Evolutionary conservation across 2,113 vertebrate species (phyloP), one percentile per base, ranked within the genome.

Genomic region (Falco punctatus): DNA sequence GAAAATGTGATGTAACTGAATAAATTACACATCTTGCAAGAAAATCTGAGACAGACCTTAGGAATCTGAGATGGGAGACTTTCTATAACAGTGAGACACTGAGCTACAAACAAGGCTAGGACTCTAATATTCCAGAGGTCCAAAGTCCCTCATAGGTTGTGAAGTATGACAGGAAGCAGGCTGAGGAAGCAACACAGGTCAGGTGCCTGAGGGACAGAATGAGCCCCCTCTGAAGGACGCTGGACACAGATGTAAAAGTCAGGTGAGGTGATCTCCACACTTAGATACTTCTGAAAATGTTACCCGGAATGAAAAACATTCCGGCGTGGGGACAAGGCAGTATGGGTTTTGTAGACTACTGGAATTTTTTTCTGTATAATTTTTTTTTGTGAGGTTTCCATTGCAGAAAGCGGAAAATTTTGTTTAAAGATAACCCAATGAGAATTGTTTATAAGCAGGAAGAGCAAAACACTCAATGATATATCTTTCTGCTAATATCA

Each of bases 401-500:
- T 46, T 80, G 71, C 44, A 91, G 90, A 74, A 93, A 94, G 67
- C 16, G 70, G 92, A 86, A 73, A 66, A 57, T 42, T 73, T 55
- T 70, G 28, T 85, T 83, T 49, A 46, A 73, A 81, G 52, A 42
- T 62, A 84, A 85, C 66, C 23, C 35, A 73, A 28, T 49, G 27
- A n/a, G 40, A 88, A 90, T 46, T 94, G 72, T 51, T 77, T 77
- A 49, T 55, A 94, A 82, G 64, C 48, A 90, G 61, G 55, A 94
- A 77, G 51, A 91, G 51, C 84, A 95, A 92, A 95, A 88, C 62
- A 90, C 59, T 92, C 74, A 61, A 28, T 65, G 78, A 81, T 92
- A 6, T 22, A 81, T 90, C 87, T 91, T 95, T 86, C 84, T 42
- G 61, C 42, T 94, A 90, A 61, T 88, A 94, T 90, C 52, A 92